phyloP scores from a whole-genome alignment of 2,113 vertebrate species.

The Nothobranchius furzeri region DNA sequence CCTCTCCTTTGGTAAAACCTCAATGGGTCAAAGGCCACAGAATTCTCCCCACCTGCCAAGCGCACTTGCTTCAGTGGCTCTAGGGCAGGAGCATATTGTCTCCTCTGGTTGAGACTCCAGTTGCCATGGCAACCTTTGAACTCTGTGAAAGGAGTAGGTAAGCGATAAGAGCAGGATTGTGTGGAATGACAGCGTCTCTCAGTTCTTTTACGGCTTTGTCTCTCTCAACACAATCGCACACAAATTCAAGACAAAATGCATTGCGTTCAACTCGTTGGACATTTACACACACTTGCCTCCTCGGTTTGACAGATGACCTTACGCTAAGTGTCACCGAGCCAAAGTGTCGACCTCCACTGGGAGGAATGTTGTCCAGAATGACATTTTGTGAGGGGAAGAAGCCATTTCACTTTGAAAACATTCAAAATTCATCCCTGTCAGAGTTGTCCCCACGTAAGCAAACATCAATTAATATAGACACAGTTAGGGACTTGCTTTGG shows the following conservation, averaged over 20 bases:
- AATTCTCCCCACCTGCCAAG: conserved; percentile 39
- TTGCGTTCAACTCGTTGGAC: not conserved
- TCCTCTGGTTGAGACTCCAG: conserved; percentile 45
- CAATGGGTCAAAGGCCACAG: conserved; percentile 61
- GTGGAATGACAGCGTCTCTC: conserved; percentile 48
- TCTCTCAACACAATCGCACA: conserved; percentile 1
- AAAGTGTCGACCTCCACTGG: conserved; percentile 43
- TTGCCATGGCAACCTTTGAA: conserved; percentile 70
- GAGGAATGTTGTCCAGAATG: conserved; percentile 59
- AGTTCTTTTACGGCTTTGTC: not conserved
- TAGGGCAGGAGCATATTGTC: conserved; percentile 42
- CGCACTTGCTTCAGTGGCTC: conserved; percentile 32
- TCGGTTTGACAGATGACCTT: conserved; percentile 69
- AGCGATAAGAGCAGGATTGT: conserved; percentile 41
- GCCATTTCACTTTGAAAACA: not conserved
- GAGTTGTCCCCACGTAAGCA: not conserved
- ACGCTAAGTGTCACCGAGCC: conserved; percentile 46
- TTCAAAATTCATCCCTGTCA: not conserved
- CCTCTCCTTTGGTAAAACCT: conserved; percentile 41
- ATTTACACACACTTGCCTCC: conserved; percentile 19
- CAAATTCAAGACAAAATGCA: conserved; percentile 1
- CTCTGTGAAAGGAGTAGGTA: conserved; percentile 44
- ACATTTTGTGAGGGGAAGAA: conserved; percentile 51
- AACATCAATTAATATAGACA: not conserved
- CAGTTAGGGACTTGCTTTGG: not conserved